phyloP scores from a whole-genome alignment of 2,113 vertebrate species.

The Tricholaema leucomelas region DNA sequence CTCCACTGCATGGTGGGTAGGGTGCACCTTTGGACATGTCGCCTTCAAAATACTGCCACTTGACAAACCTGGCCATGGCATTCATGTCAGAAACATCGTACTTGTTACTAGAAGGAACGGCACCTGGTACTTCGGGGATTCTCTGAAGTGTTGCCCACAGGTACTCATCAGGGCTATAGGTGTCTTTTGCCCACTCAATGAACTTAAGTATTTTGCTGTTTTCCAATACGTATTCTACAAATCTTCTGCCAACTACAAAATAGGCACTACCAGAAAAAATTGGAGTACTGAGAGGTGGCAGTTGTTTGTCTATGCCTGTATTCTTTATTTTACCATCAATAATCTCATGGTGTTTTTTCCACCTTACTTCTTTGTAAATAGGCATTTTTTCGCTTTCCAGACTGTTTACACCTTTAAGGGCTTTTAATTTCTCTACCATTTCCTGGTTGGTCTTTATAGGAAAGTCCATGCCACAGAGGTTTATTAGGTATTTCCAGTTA shows the following conservation, averaged over 20 bases:
- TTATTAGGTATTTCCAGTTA: constrained; percentile 90
- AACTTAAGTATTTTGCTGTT: constrained; percentile 74
- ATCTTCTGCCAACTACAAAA: constrained; percentile 83
- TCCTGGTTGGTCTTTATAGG: constrained; percentile 93
- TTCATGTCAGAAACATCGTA: constrained; percentile 86
- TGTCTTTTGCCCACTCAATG: constrained; percentile 87
- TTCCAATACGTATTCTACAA: constrained; percentile 77
- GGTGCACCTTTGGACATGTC: constrained; percentile 71
- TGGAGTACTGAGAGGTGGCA: constrained; percentile 78
- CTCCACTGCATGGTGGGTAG: constrained; percentile 83
- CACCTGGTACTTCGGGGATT: constrained; percentile 84
- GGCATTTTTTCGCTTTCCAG: constrained; percentile 86
- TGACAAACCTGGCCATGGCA: constrained; percentile 83
- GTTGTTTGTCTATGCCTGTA: constrained; percentile 71
- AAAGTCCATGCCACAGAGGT: constrained; percentile 93
- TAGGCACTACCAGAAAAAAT: constrained; percentile 89
- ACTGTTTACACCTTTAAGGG: constrained; percentile 82
- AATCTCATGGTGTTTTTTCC: constrained; percentile 72
- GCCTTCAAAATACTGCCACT: constrained; percentile 86
- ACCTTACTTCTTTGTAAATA: constrained; percentile 75
- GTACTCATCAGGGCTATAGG: constrained; percentile 89
- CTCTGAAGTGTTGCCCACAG: constrained; percentile 92
- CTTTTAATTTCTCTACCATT: constrained; percentile 82
- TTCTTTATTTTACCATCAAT: constrained; percentile 74
- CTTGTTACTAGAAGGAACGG: constrained; percentile 75